A percentile compares a stretch with the other conserved stretches of the same genome.
These are phyloP conservation scores for Haplotaxodon microlepis DNA, from an alignment of 2,113 vertebrate genomes.

Conservation along the genomic window DNA sequence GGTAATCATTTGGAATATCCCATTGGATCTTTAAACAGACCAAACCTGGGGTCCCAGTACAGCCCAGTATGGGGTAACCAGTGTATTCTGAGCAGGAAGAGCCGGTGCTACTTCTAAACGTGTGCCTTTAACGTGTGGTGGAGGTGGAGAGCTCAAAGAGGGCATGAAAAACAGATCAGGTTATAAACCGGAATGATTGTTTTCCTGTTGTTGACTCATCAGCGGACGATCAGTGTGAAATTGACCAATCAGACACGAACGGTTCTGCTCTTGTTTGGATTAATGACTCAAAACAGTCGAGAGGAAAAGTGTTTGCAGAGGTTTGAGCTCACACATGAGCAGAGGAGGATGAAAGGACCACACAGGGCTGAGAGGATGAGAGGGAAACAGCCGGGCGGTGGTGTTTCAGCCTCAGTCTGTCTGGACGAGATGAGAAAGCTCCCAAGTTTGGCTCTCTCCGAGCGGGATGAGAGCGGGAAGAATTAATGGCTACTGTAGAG, in stretches of 20 bases:
- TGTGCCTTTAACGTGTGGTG: rapidly evolving
- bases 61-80: background rate
- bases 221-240: background rate
- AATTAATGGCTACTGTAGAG: background rate
- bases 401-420: background rate
- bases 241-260: background rate
- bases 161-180: background rate
- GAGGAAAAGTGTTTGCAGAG: background rate
- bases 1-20: background rate
- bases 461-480: background rate
- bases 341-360: background rate
- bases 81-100: background rate
- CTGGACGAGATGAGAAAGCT: background rate
- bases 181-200: background rate
- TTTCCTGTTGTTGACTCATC: background rate
- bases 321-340: background rate
- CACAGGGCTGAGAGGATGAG: background rate
- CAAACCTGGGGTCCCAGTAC: background rate
- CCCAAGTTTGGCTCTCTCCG: background rate
- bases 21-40: background rate
- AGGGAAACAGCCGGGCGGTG: background rate
- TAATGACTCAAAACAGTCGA: background rate
- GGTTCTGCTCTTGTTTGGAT: background rate
- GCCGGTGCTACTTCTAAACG: background rate
- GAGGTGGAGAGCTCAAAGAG: rapidly evolving